phyloP scores from a whole-genome alignment of 2,797 vertebrate genomes.

The Urosaurus nigricauda region DNA sequence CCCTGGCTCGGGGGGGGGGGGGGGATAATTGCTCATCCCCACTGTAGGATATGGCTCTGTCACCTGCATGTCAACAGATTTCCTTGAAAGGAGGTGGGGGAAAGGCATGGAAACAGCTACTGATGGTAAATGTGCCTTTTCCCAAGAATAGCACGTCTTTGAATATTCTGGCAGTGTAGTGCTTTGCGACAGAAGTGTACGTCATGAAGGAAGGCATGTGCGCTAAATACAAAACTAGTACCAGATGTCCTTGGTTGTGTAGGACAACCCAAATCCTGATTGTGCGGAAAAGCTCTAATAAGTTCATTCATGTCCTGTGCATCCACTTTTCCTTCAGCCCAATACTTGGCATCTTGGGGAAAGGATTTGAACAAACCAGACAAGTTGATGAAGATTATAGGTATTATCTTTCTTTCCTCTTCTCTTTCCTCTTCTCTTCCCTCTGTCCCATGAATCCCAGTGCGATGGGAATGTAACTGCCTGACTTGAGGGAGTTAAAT shows the following conservation, averaged over 20 bases:
- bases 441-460: background rate
- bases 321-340: slow-evolving; percentile 2
- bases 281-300: slow-evolving; percentile 6
- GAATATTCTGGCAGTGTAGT: background rate
- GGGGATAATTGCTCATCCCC: too few species aligned
- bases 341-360: background rate
- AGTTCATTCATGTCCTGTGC: background rate
- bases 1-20: too few species aligned
- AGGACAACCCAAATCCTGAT: background rate
- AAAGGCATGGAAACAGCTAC: background rate
- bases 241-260: background rate
- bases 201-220: background rate
- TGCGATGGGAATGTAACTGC: background rate
- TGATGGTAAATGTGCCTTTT: background rate
- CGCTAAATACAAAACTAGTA: background rate
- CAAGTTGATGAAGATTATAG: background rate
- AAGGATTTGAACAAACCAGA: slow-evolving; percentile 1
- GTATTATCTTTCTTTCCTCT: too few species aligned
- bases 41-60: too few species aligned
- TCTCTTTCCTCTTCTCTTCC: background rate
- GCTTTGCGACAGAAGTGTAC: background rate
- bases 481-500: background rate
- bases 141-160: background rate
- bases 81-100: too few species aligned
- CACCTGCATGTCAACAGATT: background rate